Conservation (phyloP, 2,113 vertebrate species). For the Entelurus aequoreus region DNA sequence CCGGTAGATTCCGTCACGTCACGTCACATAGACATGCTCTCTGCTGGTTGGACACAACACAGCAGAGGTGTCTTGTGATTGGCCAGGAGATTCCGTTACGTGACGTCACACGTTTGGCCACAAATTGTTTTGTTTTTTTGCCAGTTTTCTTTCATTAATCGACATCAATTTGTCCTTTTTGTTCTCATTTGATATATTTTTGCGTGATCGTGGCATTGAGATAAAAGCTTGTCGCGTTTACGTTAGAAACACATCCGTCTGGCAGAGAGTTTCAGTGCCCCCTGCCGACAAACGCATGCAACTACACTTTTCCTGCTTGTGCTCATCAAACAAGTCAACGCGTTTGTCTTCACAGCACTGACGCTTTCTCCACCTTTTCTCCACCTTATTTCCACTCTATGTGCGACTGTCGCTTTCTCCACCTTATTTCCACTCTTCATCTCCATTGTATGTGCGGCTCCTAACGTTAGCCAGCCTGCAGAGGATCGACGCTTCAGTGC, state of each 20-base stretch:
- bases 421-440: too few relatives aligned
- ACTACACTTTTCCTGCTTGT: constrained; percentile 8
- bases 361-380: not conserved
- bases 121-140: not conserved
- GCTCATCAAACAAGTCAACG: not conserved
- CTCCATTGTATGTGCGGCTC: too few relatives aligned
- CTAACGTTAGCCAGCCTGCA: not conserved
- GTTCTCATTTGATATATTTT: too few relatives aligned
- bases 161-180: too few relatives aligned
- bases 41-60: constrained; percentile 39
- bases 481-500: constrained; percentile 9
- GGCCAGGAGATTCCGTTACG: constrained; percentile 51
- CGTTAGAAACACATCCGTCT: not conserved
- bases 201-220: too few relatives aligned
- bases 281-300: constrained; percentile 4
- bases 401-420: not conserved
- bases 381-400: not conserved
- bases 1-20: constrained; percentile 42
- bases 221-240: not conserved
- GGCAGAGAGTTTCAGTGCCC: constrained; percentile 10
- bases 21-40: not conserved
- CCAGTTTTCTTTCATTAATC: not conserved
- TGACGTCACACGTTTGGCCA: not conserved
- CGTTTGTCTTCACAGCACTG: not conserved
- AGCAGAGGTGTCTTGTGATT: constrained; percentile 30